Base-by-base conservation (phyloP, 2,888 invertebrate genomes). In the Cheilosia impressa region DNA sequence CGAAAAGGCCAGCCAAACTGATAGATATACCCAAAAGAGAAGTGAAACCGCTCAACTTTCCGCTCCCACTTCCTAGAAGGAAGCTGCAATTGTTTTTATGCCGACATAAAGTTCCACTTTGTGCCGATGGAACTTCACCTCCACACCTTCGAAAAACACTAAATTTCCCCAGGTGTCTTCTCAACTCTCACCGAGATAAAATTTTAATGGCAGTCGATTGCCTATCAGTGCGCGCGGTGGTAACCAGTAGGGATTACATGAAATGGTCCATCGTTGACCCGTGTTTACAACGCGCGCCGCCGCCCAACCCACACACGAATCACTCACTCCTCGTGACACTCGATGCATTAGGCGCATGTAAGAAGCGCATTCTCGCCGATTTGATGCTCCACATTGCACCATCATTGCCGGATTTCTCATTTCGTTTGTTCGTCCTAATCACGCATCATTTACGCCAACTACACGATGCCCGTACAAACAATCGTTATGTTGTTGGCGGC, bases 291-390 rank as follows among this genome's bases (percentile, higher is more conserved):
- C 34, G 24, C 2, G 2, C 17, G 27, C 7, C 34, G n/a, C 15
- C 34, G n/a, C 66, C 68, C 53, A 62, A 24, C 66, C 78, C 72
- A 73, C 71, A 62, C 71, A 53, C 62, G 22, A 66, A 57, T 45
- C 73, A 57, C 43, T 58, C 71, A 58, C 47, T 27, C 43, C 34
- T 34, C 55, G 19, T 55, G 38, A 53, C 43, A 63, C 45, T 57
- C 31, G 41, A 69, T 62, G 53, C 79, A 73, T 75, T 75, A 72
- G 55, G 60, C 60, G 58, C 53, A 45, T 73, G 80, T 62, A 73
- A 73, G 66, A 80, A 80, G 66, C 80, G 62, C 66, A 66, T 62
- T 73, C 53, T 19, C 31, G 38, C 78, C 50, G 68, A 60, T 73
- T 63, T 68, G 31, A 73, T 65, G 73, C 52, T 31, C 57, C 62